Evolutionary conservation across 1,140 invertebrate genomes (phyloP), one percentile per base, ranked within the genome.

Genomic region (Pseudomyrmex cubaensis): DNA sequence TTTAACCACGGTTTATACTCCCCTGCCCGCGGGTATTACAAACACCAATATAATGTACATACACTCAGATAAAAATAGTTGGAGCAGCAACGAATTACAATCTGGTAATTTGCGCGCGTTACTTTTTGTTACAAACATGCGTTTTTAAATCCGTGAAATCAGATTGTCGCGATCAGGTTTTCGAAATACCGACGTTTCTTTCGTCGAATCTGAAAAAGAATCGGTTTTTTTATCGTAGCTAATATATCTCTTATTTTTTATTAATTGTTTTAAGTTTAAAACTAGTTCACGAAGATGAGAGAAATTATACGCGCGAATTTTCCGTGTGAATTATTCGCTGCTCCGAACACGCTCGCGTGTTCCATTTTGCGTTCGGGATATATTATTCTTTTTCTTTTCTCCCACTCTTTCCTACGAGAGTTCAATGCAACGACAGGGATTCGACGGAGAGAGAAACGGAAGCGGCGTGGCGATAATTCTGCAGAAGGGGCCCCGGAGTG

Each of bases 391-490:
- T 17, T 13, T 17, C 20, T 59, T 13, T 17, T 25, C 12, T 15
- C 15, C 12, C 4, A 12, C n/a, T 22, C 54, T 35, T 35, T 35
- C 5, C 35, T 3, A 50, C 17, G 12, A 63, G 50, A 12, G 17
- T 52, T 91, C 87, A 93, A 88, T 88, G 92, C 10, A 94, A 83
- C 64, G 93, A 92, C 25, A 94, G 86, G 15, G 94, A 94, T 57
- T 94, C 94, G 57, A 94, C 94, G 52, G 94, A 94, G 2, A 94
- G 91, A 22, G 94, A 94, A 85, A 94, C 92, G 35, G 93, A 94
- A 13, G 93, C 89, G 10, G 93, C 87, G 50, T 93, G 91, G n/a
- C 91, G 91, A 83, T 93, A 93, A 67, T 84, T 88, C 17, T 92
- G 92, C 52, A 90, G 83, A 35, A 87, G 78, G 8, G 44, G 44